Base-by-base conservation (phyloP, 2,888 invertebrate species). In the Diogma glabrata region DNA sequence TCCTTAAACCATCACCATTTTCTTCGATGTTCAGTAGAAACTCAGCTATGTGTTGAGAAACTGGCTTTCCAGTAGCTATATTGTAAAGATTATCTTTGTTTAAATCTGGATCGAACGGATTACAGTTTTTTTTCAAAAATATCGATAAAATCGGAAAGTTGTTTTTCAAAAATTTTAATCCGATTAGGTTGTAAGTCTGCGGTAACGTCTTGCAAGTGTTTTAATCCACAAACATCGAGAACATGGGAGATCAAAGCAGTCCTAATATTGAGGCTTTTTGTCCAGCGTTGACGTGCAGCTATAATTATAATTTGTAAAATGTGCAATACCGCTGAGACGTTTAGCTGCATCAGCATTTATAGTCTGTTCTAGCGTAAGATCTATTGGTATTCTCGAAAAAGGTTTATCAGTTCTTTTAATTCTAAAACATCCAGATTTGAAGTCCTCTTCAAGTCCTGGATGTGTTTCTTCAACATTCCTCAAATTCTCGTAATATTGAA, bases 331-430 rank as follows among this genome's bases (percentile, higher is more conserved):
- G 46, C 53, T 55, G 8, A 62, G 49, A 20, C 14, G 55, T 33
- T 53, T 57, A 16, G 56, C 61, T 47, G 63, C 62, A 54, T 62
- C 58, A 20, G 59, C 60, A 53, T 63, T 64, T 7, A 64, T 59
- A 1, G 63, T 65, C 55, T 64, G 62, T 50, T 64, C 64, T 7
- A 64, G 45, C 19, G 57, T 56, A 9, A 14, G 24, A 52, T 52
- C 47, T 2, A 52, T 19, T 10, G 52, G 49, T 30, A 28, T 48
- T 36, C 24, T 22, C 4, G 52, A 52, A 36, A 63, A 45, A 1
- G 45, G 1, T 20, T 52, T 52, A 12, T 33, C 23, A 3, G 50
- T 66, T 52, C 64, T 52, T 59, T 57, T 58, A 40, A 66, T 58
- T 12, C 63, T 60, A 53, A 65, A 62, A 33, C 20, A 60, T 5